A percentile compares a stretch with the other conserved stretches of the same genome.
phyloP scores from a whole-genome alignment of 2,113 vertebrate genomes.

The Trinectes maculatus region DNA sequence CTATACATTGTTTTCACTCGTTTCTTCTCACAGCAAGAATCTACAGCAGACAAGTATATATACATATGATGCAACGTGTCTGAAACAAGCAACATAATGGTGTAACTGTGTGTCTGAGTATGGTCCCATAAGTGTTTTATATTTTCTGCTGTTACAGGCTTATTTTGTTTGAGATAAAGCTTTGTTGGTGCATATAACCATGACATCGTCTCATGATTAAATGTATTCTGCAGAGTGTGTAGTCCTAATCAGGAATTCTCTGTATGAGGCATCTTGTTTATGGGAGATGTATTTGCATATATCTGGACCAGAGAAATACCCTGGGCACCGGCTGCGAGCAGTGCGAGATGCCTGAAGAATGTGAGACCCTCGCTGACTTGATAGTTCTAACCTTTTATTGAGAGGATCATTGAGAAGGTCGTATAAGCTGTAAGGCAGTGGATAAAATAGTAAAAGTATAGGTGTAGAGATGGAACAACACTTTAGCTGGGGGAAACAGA shows the following conservation, averaged over 20 bases:
- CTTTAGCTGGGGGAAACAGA: not conserved
- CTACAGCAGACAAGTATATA: not conserved
- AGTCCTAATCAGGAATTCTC: slow-evolving; percentile 6
- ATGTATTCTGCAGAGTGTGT: slow-evolving; percentile 11
- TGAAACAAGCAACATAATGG: slow-evolving; percentile 47
- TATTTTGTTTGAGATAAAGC: slow-evolving; percentile 4
- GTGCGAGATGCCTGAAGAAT: too few relatives aligned
- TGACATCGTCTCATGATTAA: slow-evolving; percentile 8
- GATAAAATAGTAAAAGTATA: not conserved
- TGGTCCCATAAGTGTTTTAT: slow-evolving; percentile 5
- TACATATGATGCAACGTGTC: slow-evolving; percentile 47
- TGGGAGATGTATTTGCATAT: not conserved
- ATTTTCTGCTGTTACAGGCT: slow-evolving; percentile 14
- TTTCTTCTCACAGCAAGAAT: slow-evolving; percentile 9
- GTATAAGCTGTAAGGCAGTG: not conserved
- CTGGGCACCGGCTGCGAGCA: slow-evolving; percentile 7
- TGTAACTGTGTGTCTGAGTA: slow-evolving; percentile 11
- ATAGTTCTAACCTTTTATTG: slow-evolving; percentile 28
- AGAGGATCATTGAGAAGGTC: slow-evolving; percentile 6
- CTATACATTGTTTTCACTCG: not conserved
- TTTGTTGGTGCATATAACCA: not conserved
- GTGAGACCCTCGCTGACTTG: slow-evolving; percentile 32
- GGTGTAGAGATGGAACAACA: not conserved
- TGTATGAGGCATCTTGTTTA: slow-evolving; percentile 8
- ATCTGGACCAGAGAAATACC: not conserved